Evolutionary conservation across 1,140 invertebrate genomes (phyloP).

Genomic region (Leguminivora glycinivorella): DNA sequence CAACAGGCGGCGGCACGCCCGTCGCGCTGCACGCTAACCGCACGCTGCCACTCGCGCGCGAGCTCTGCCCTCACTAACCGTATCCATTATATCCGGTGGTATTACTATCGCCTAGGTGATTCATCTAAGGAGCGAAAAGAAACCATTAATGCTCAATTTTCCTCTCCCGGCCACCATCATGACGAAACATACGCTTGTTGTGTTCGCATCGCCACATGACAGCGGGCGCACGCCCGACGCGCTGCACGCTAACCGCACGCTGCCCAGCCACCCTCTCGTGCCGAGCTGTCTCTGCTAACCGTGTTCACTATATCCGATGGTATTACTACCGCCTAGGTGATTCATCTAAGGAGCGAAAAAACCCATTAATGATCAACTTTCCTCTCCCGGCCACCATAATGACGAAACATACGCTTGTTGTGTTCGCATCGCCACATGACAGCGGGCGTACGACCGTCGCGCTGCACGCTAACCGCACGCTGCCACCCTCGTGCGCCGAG

Average conservation of each 20-base stretch:
- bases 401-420: slow-evolving; percentile 84
- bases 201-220: too few species aligned
- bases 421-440: slow-evolving; percentile 89
- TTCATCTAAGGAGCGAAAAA: slow-evolving; percentile 82
- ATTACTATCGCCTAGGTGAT: slow-evolving; percentile 90
- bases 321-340: slow-evolving; percentile 89
- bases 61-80: slow-evolving; percentile 78
- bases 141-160: too few species aligned
- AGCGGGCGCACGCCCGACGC: too few species aligned
- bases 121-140: slow-evolving; percentile 81
- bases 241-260: slow-evolving; percentile 86
- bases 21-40: too few species aligned
- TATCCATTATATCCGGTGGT: slow-evolving; percentile 90
- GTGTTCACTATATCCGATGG: slow-evolving; percentile 88
- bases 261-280: slow-evolving; percentile 81
- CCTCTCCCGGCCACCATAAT: slow-evolving; percentile 83
- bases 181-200: too few species aligned
- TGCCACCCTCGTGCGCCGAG: slow-evolving; percentile 86
- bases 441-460: slow-evolving; percentile 88
- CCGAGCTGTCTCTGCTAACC: too few species aligned
- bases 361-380: slow-evolving; percentile 78
- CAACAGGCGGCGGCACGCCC: too few species aligned
- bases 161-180: too few species aligned
- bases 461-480: slow-evolving; percentile 86
- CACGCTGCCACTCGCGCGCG: slow-evolving; percentile 80